Evolutionary conservation across 2,797 vertebrate species (phyloP), one percentile per base, ranked within the genome.

Genomic region (Anas acuta): DNA sequence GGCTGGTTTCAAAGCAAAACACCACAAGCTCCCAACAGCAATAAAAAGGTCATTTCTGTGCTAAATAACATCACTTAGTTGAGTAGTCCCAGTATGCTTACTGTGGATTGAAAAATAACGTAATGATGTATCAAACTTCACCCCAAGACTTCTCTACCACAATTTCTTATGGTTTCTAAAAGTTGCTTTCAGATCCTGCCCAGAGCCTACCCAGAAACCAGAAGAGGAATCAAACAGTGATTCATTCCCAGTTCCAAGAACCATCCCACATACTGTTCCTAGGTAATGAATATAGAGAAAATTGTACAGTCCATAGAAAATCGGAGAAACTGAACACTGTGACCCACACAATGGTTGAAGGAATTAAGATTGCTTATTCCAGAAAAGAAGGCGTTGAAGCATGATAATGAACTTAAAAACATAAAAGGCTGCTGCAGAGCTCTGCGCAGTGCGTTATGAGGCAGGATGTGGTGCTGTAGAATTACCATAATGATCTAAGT

Each of bases 1-100:
- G n/a, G 14, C 39, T 92, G 33, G 14, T 84, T 93, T 92, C 58
- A 77, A 88, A 89, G 73, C 33, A 72, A 88, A 84, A n/a, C 14
- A 43, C 30, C 70, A 57, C 43, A 39, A 51, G 51, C 28, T 84
- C 56, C 22, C 22, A 73, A 25, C 3, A 75, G 71, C 67, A 95
- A 89, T 45, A 35, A 62, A 82, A 91, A 92, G 64, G 64, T 73
- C 64, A 58, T 23, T 54, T 78, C 56, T 84, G 14, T 18, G 61
- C 56, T 11, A 61, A 35, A 69, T 70, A 57, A 41, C 16, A 70
- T 13, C 54, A 54, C 28, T 33, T 65, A 66, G 45, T 76, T 17
- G n/a, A 75, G 65, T 13, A 85, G 37, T 33, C 56, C 30, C 60
- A 18, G 20, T 21, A 22, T 56, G 33, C 22, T 76, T 37, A 47